phyloP scores from a whole-genome alignment of 2,888 invertebrate genomes.

The Maniola hyperantus region DNA sequence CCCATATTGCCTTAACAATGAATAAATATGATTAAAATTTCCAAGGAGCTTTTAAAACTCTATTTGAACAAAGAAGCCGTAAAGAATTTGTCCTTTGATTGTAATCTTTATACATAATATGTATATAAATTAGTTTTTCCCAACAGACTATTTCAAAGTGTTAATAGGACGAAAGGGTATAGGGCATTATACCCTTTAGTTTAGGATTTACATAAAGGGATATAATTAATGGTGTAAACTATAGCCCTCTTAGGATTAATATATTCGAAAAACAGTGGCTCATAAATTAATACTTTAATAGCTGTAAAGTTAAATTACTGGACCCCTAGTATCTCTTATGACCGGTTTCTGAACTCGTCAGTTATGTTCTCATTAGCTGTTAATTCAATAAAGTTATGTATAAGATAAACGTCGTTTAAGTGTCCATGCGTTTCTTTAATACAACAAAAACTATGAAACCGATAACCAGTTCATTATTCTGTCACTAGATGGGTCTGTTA shows the following conservation, averaged over 20 bases:
- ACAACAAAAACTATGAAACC: too few relatives aligned
- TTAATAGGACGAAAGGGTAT: conserved; percentile 15
- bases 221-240: background rate
- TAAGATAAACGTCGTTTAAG: too few relatives aligned
- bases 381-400: too few relatives aligned
- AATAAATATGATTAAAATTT: too few relatives aligned
- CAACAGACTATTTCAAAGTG: conserved; percentile 2
- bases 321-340: background rate
- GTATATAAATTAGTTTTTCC: background rate
- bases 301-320: conserved; percentile 17
- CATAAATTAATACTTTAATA: conserved; percentile 30
- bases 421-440: too few relatives aligned
- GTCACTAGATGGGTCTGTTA: too few relatives aligned
- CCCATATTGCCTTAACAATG: too few relatives aligned
- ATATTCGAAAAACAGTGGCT: conserved; percentile 26
- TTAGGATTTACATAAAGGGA: conserved; percentile 7
- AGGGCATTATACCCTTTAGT: conserved; percentile 1
- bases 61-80: background rate
- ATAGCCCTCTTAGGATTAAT: conserved; percentile 22
- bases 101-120: background rate
- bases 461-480: too few relatives aligned
- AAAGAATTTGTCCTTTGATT: background rate
- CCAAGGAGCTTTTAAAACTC: background rate
- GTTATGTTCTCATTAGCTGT: too few relatives aligned
- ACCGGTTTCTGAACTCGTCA: too few relatives aligned